A percentile compares a stretch with the other conserved stretches of the same genome.
Conservation (phyloP, 2,797 vertebrate genomes). For the Melopsittacus undulatus region DNA sequence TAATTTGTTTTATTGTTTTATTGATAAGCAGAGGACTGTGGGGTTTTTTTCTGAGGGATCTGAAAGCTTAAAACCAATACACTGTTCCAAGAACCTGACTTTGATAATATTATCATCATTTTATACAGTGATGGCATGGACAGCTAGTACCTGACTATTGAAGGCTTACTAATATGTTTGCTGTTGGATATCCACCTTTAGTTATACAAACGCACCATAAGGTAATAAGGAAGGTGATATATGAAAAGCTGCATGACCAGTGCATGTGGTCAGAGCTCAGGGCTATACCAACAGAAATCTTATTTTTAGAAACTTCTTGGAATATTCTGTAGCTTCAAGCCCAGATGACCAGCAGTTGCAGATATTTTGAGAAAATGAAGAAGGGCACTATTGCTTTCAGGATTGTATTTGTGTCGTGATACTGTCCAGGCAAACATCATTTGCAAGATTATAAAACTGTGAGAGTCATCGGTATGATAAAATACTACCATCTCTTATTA, state of each 20-base stretch:
- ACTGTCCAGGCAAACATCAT: not conserved
- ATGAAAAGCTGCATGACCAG: not conserved
- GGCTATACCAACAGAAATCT: rapidly evolving
- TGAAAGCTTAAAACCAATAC: not conserved
- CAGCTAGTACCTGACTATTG: not conserved
- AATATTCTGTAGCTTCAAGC: not conserved
- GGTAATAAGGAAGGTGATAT: not conserved
- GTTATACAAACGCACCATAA: not conserved
- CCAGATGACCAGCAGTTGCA: not conserved
- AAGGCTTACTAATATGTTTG: not conserved
- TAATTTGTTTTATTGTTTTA: not conserved
- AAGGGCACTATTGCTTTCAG: not conserved
- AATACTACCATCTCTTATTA: not conserved
- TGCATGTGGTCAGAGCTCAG: not conserved
- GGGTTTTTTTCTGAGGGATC: not conserved
- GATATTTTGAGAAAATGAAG: not conserved
- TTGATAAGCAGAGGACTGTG: not conserved
- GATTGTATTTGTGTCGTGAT: not conserved
- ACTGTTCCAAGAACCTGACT: not conserved
- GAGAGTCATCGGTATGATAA: not conserved
- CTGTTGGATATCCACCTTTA: not conserved
- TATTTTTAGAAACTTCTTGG: not conserved
- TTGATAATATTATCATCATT: not conserved
- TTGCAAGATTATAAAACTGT: not conserved
- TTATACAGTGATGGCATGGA: rapidly evolving